Percentiles rank a stretch among this genome's conserved stretches.
Evolutionary conservation across 2,113 vertebrate genomes (phyloP).

Genomic region (Nannobrachium achirus): DNA sequence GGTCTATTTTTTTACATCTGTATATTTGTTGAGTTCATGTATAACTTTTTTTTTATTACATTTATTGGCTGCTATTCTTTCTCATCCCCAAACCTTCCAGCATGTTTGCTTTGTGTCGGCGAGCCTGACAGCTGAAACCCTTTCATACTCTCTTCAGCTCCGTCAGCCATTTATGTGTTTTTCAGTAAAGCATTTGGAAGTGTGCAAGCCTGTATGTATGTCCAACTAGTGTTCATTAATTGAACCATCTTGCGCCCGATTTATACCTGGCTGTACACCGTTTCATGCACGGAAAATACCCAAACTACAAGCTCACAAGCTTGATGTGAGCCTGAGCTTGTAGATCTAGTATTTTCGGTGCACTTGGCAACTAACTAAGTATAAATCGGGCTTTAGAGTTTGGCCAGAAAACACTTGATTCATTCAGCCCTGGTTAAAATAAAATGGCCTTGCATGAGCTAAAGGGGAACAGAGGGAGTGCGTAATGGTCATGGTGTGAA

Average conservation of each 20-base stretch:
- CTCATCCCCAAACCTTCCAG: conserved; percentile 71
- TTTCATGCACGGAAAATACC: too few species aligned
- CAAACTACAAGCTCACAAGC: too few species aligned
- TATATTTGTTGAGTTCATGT: conserved; percentile 72
- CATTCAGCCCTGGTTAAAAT: conserved; percentile 19
- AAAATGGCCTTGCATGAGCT: conserved; percentile 31
- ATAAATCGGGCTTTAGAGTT: not conserved
- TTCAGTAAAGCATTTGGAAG: too few species aligned
- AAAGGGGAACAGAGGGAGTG: conserved; percentile 35
- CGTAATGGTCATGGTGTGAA: conserved; percentile 34
- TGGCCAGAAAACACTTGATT: conserved; percentile 30
- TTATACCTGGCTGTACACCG: too few species aligned
- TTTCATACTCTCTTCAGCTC: conserved; percentile 16
- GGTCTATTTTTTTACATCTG: conserved; percentile 54
- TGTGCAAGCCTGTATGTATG: too few species aligned
- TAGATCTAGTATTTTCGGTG: too few species aligned
- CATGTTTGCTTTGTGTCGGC: conserved; percentile 27
- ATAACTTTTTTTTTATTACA: conserved; percentile 69
- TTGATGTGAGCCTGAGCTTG: too few species aligned
- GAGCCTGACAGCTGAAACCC: conserved; percentile 25
- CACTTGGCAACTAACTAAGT: too few species aligned
- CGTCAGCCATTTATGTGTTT: not conserved
- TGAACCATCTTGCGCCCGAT: too few species aligned
- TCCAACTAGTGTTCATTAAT: too few species aligned
- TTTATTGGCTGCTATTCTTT: conserved; percentile 81